A percentile compares a stretch with the other conserved stretches of the same genome.
Conservation (phyloP, 2,888 invertebrate species). For the Troides aeacus region DNA sequence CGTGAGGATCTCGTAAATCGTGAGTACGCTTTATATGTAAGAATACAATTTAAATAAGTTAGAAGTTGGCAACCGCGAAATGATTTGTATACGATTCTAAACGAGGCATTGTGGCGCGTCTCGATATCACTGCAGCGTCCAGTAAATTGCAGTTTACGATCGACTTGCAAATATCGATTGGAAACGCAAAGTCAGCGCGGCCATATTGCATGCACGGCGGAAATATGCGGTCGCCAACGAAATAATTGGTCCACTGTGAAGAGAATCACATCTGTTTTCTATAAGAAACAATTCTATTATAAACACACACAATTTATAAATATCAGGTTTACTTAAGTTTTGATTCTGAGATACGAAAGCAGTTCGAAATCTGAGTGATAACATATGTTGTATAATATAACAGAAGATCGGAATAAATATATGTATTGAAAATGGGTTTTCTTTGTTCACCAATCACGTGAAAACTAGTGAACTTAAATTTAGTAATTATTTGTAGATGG, state of each 20-base stretch:
- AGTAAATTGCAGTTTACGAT: conserved; percentile 30
- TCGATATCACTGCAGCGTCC: conserved; percentile 28
- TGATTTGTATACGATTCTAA: conserved; percentile 29
- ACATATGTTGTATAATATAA: too few species aligned
- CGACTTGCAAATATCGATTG: conserved; percentile 14
- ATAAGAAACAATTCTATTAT: not conserved
- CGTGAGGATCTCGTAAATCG: conserved; percentile 21
- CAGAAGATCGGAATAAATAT: too few species aligned
- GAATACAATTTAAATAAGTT: conserved; percentile 29
- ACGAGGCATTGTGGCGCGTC: conserved; percentile 29
- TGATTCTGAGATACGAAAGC: too few species aligned
- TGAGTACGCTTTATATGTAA: conserved; percentile 22
- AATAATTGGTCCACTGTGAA: not conserved
- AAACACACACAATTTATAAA: not conserved
- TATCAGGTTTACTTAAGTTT: too few species aligned
- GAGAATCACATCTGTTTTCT: not conserved
- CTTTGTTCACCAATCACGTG: too few species aligned
- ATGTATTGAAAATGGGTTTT: too few species aligned
- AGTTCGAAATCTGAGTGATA: too few species aligned
- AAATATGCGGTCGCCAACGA: not conserved
- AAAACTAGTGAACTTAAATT: too few species aligned
- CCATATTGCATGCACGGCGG: not conserved
- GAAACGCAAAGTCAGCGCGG: not conserved
- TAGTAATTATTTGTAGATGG: too few species aligned
- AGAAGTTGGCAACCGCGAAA: conserved; percentile 27